A percentile compares a stretch with the other conserved stretches of the same genome.
phyloP scores from a whole-genome alignment of 2,888 invertebrate species.

The Oscheius sp. region DNA sequence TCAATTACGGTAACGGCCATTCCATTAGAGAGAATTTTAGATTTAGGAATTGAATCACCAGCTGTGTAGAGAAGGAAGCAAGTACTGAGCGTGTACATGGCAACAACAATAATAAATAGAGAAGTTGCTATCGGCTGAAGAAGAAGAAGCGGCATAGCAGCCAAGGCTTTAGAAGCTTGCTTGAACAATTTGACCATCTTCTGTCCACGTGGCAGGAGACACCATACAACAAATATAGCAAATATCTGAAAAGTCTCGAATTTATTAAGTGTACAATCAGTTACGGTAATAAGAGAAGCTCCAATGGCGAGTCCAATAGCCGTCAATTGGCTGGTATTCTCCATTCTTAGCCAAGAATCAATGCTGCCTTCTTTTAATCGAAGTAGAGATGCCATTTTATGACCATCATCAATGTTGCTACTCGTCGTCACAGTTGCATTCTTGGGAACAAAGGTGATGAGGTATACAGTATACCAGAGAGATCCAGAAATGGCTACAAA shows the following conservation, averaged over 20 bases:
- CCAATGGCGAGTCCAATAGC: slow-evolving; percentile 31
- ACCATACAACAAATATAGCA: slow-evolving; percentile 33
- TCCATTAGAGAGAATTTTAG: neutral
- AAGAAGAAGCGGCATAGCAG: slow-evolving; percentile 35
- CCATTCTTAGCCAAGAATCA: slow-evolving; percentile 23
- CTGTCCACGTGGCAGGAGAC: slow-evolving; percentile 34
- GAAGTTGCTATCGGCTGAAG: slow-evolving; percentile 29
- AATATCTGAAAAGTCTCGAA: slow-evolving; percentile 17
- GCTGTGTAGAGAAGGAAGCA: slow-evolving; percentile 33
- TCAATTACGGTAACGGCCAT: slow-evolving; percentile 25
- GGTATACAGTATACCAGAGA: slow-evolving; percentile 35
- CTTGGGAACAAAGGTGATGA: neutral
- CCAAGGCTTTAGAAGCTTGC: slow-evolving; percentile 33
- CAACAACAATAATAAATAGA: slow-evolving; percentile 11
- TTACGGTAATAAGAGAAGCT: slow-evolving; percentile 36
- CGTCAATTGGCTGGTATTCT: slow-evolving; percentile 32
- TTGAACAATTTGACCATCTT: slow-evolving; percentile 36
- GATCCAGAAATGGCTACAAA: slow-evolving; percentile 20
- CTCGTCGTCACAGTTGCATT: neutral
- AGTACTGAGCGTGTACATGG: slow-evolving; percentile 29
- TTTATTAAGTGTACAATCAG: neutral
- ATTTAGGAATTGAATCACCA: neutral
- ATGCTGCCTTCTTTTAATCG: slow-evolving; percentile 17
- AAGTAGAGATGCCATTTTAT: slow-evolving; percentile 13
- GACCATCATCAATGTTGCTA: neutral